phyloP scores from a whole-genome alignment of 2,888 invertebrate species.

The Clusia tigrina region DNA sequence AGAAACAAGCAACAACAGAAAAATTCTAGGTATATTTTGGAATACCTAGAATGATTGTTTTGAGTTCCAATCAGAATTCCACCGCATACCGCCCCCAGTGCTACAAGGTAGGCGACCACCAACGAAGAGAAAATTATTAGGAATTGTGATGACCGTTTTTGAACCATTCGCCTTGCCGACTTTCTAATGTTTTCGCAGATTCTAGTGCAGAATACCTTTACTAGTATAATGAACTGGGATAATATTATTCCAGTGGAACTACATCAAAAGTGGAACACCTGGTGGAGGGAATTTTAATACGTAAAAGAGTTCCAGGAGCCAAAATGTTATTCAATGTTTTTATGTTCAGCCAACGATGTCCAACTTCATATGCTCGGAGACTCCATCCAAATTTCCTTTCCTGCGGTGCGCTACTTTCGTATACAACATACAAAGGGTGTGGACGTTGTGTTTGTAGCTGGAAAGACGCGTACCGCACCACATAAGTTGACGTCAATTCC shows the following conservation, averaged over 20 bases:
- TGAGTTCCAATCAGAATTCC: slow-evolving; percentile 16
- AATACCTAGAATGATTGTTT: slow-evolving; percentile 30
- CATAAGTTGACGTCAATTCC: slow-evolving; percentile 23
- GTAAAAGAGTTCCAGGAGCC: slow-evolving; percentile 9
- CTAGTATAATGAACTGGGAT: slow-evolving; percentile 19
- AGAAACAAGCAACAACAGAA: too few species aligned
- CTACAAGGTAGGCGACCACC: not conserved
- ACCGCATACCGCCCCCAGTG: slow-evolving; percentile 7
- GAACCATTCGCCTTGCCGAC: slow-evolving; percentile 37
- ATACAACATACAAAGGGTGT: slow-evolving; percentile 4
- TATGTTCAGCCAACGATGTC: not conserved
- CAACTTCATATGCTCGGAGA: slow-evolving; percentile 26
- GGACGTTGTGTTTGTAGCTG: slow-evolving; percentile 18
- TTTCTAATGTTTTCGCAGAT: slow-evolving; percentile 31
- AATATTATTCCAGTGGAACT: slow-evolving; percentile 19
- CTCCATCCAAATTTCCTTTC: slow-evolving; percentile 26
- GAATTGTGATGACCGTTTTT: slow-evolving; percentile 22
- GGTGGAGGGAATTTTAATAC: slow-evolving; percentile 26
- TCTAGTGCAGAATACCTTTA: slow-evolving; percentile 28
- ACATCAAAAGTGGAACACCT: slow-evolving; percentile 19
- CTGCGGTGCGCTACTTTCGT: slow-evolving; percentile 19
- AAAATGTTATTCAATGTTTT: slow-evolving; percentile 15
- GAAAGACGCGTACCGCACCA: slow-evolving; percentile 22
- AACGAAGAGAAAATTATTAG: slow-evolving; percentile 27
- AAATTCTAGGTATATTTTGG: slow-evolving; percentile 37